Base-by-base conservation (phyloP, 2,888 invertebrate genomes). In the Aspidiotus destructor region DNA sequence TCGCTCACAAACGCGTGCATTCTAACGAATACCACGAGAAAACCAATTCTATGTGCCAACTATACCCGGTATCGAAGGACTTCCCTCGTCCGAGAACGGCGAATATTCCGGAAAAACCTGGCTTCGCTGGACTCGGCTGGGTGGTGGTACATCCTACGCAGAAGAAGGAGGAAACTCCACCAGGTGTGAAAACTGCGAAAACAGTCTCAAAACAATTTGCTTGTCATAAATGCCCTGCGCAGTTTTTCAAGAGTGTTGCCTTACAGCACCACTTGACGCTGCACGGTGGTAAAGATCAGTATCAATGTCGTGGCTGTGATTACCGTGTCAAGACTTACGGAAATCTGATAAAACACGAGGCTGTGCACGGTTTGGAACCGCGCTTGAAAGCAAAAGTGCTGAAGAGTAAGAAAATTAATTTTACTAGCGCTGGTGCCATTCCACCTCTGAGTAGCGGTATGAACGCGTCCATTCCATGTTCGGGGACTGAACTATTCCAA, bases 1-100 rank as follows among this genome's bases (percentile, higher is more conserved):
- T 81, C 55, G 81, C 85, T 0, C 92, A 92, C 76, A 80, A 81
- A 17, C 81, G 81, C 72, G 88, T 90, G 0, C 92, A 92, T 75
- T 84, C 86, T 0, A 82, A 84, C 60, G 87, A 88, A 74, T 91
- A 92, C 76, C 87, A 89, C 76, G 85, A 88, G 41, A 84, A 87
- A 75, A 87, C 88, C 8, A 85, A 84, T 75, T 82, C 84, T 75
- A 78, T 89, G 16, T 82, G 85, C 72, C 81, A 82, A 52, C 80
- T 84, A 72, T 86, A 88, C 74, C 82, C 81, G 48, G 81, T 83
- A 42, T 86, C 86, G 73, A 78, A 83, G 0, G 80, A 83, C 52
- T 83, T 86, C 75, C 84, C 83, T 61, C 85, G 85, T 70, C 89
- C 88, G 8, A 80, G 81, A 70, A 78, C 80, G 1, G 78, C 79